Evolutionary conservation across 2,113 vertebrate genomes (phyloP).

Genomic region (Taurulus bubalis): DNA sequence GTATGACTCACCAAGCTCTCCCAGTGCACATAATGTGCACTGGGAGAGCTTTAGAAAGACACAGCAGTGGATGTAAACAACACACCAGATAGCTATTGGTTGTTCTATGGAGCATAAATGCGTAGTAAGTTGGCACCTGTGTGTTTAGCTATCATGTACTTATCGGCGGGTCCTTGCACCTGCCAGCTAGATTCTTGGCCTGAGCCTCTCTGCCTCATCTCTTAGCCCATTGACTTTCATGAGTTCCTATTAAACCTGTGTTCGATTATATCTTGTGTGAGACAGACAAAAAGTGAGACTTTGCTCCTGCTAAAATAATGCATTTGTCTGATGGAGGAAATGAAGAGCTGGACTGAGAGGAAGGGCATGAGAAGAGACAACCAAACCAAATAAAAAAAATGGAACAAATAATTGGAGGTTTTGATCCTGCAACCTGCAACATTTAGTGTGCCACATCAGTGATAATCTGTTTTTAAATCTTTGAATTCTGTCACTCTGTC

Average conservation of each 20-base stretch:
- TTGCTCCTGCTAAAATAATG: conserved; percentile 15
- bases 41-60: conserved; percentile 23
- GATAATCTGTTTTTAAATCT: conserved; percentile 35
- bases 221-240: conserved; percentile 14
- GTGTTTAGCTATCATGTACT: conserved; percentile 16
- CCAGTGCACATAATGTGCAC: conserved; percentile 13
- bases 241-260: neutral
- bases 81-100: conserved; percentile 29
- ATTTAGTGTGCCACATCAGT: conserved; percentile 8
- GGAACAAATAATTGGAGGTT: conserved; percentile 4
- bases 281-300: neutral
- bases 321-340: neutral
- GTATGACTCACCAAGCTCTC: conserved; percentile 56
- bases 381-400: neutral
- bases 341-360: neutral
- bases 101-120: conserved; percentile 14
- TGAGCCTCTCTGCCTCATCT: conserved; percentile 5
- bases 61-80: conserved; percentile 24
- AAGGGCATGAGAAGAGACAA: conserved; percentile 14
- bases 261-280: neutral
- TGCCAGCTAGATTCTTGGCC: neutral
- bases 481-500: conserved; percentile 22
- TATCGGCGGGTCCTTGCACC: conserved; percentile 6
- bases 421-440: neutral
- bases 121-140: neutral